Evolutionary conservation across 1,140 invertebrate genomes (phyloP).

Genomic region (Dryas iulia): DNA sequence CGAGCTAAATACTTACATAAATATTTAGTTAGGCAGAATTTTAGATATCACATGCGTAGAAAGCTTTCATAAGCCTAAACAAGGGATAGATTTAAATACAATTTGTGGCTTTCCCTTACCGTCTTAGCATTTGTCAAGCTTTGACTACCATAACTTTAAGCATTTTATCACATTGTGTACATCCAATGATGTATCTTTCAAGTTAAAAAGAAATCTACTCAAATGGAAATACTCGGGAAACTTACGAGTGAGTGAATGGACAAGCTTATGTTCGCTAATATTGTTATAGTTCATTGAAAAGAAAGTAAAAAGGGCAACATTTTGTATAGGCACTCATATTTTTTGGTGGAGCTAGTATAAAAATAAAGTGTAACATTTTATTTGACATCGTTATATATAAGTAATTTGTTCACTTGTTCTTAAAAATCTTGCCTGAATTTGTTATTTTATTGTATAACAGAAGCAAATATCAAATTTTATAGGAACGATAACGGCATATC

Average conservation of each 20-base stretch:
- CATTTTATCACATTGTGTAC: background rate
- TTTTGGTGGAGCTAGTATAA: background rate
- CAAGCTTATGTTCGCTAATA: constrained; percentile 2
- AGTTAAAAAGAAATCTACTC: background rate
- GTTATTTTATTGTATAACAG: background rate
- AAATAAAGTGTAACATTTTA: background rate
- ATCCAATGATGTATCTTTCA: background rate
- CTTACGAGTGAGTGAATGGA: background rate
- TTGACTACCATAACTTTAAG: background rate
- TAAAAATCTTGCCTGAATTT: background rate
- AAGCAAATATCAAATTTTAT: background rate
- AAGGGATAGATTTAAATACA: background rate
- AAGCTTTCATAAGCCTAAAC: background rate
- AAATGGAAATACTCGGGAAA: constrained; percentile 1
- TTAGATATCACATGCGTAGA: background rate
- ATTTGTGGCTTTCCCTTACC: background rate
- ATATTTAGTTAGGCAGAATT: background rate
- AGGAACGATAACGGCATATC: constrained; percentile 1
- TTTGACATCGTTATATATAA: background rate
- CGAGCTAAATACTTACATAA: background rate
- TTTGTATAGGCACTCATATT: background rate
- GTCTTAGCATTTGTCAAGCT: background rate
- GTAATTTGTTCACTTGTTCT: background rate
- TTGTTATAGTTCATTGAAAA: constrained; percentile 1
- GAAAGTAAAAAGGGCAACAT: background rate